Conservation (phyloP, 2,113 vertebrate species). For the Peromyscus polionotus region DNA sequence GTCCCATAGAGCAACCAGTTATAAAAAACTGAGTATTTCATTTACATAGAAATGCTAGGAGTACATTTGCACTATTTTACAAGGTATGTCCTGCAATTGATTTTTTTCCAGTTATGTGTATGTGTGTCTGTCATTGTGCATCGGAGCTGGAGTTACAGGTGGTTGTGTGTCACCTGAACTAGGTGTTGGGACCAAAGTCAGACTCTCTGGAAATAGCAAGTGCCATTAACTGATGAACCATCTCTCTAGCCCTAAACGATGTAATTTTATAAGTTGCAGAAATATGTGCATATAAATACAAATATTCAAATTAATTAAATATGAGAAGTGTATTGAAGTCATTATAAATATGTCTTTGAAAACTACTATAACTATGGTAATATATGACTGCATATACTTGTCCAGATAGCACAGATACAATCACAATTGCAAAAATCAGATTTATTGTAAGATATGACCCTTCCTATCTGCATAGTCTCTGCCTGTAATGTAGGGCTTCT, state of each 20-base stretch:
- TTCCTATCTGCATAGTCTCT: not conserved
- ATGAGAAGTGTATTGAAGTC: not conserved
- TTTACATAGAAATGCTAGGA: not conserved
- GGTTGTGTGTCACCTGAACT: fast-evolving
- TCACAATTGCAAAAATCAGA: not conserved
- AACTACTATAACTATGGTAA: not conserved
- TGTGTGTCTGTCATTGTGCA: not conserved
- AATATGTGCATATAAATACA: not conserved
- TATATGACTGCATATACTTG: not conserved
- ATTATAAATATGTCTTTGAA: slow-evolving; percentile 6
- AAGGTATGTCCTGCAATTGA: not conserved
- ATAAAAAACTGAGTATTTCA: not conserved
- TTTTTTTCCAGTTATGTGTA: not conserved
- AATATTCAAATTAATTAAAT: slow-evolving; percentile 21
- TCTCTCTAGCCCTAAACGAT: not conserved
- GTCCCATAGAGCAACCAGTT: not conserved
- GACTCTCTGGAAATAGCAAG: not conserved
- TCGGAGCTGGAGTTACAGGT: not conserved
- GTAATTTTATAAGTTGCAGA: not conserved
- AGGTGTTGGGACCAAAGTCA: not conserved
- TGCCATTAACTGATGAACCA: not conserved
- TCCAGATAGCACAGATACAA: not conserved
- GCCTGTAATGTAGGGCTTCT: not conserved
- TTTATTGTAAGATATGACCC: not conserved
- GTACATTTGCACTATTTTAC: not conserved